Evolutionary conservation across 2,113 vertebrate genomes (phyloP).

Genomic region (Etia nguti): DNA sequence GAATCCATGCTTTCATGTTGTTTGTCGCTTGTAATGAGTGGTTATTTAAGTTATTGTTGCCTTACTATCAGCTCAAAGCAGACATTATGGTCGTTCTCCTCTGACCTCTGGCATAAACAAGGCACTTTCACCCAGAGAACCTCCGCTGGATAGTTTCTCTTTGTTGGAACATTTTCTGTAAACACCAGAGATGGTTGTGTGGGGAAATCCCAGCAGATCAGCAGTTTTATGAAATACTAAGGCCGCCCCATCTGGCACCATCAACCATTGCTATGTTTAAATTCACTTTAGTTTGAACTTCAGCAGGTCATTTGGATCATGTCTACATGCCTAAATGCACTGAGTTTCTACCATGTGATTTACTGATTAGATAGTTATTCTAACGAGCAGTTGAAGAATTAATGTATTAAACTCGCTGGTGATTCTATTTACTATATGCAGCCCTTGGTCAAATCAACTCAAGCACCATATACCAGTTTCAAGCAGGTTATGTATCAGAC

Average conservation of each 20-base stretch:
- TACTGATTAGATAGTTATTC: background rate
- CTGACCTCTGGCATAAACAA: background rate
- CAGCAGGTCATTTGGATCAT: background rate
- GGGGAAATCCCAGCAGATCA: background rate
- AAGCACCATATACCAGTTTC: fast-evolving
- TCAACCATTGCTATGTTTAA: background rate
- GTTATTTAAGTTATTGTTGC: background rate
- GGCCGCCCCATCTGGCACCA: background rate
- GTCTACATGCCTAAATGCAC: background rate
- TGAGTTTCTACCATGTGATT: background rate
- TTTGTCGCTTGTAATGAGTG: background rate
- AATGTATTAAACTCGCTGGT: background rate
- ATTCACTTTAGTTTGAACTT: background rate
- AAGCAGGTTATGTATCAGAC: fast-evolving
- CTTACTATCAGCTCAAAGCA: background rate
- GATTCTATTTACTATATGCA: background rate
- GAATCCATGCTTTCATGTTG: background rate
- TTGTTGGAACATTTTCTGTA: background rate
- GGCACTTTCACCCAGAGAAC: background rate
- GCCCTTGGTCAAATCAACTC: background rate
- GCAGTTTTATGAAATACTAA: background rate
- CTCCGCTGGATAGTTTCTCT: background rate
- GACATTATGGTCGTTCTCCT: background rate
- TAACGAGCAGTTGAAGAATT: background rate
- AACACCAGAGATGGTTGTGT: background rate